phyloP scores from a whole-genome alignment of 2,797 vertebrate species.

The Gymnothorax javanicus region DNA sequence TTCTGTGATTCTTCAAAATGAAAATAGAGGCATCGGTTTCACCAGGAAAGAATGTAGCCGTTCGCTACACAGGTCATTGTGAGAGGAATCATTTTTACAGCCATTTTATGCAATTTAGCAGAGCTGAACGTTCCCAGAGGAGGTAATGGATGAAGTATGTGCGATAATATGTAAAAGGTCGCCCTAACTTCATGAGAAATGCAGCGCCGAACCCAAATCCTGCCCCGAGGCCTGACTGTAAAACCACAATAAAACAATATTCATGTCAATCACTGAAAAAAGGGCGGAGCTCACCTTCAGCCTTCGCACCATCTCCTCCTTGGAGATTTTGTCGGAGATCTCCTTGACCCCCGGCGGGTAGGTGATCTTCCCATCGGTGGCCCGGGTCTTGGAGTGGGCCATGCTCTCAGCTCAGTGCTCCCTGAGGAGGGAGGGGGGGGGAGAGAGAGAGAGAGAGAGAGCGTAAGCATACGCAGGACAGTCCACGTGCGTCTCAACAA shows the following conservation, averaged over 20 bases:
- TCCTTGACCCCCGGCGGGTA: slow-evolving; percentile 98
- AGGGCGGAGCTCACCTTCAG: slow-evolving; percentile 79
- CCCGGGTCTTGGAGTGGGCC: slow-evolving; percentile 89
- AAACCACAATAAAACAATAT: not conserved
- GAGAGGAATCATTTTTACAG: not conserved
- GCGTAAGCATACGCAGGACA: not conserved
- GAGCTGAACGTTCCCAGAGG: not conserved
- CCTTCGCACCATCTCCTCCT: slow-evolving; percentile 98
- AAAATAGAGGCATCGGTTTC: not conserved
- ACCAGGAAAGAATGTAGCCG: not conserved
- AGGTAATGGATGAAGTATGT: too few relatives aligned
- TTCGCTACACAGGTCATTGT: not conserved
- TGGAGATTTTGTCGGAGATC: slow-evolving; percentile 99
- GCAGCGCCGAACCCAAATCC: not conserved
- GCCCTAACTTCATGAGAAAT: not conserved
- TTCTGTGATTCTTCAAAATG: not conserved
- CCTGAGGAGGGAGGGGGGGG: not conserved
- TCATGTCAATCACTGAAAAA: not conserved
- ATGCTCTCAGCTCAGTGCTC: slow-evolving; percentile 30
- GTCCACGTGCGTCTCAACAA: not conserved
- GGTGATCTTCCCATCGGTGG: slow-evolving; percentile 96
- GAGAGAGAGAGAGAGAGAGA: not conserved
- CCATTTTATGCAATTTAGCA: not conserved
- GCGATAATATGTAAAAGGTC: not conserved
- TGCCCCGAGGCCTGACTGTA: not conserved